Percentiles rank a stretch among this genome's conserved stretches.
Conservation (phyloP, 2,113 vertebrate species). For the Carlito syrichta region DNA sequence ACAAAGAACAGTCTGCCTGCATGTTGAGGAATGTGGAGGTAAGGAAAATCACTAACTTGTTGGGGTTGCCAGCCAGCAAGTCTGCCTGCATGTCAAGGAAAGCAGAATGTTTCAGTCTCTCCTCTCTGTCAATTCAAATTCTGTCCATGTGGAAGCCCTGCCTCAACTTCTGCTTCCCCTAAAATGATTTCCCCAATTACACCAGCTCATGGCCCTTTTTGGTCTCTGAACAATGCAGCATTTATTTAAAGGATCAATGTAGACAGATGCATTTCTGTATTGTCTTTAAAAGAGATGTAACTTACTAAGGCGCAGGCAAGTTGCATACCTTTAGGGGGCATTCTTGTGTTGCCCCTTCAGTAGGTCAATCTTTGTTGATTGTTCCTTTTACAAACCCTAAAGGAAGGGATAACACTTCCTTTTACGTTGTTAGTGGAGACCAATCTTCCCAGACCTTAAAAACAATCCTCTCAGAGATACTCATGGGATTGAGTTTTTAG, state of each 20-base stretch:
- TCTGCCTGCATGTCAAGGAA: neutral
- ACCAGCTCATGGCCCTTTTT: neutral
- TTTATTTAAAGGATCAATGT: neutral
- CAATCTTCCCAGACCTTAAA: neutral
- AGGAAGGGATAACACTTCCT: neutral
- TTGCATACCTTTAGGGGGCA: accelerated
- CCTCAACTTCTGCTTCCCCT: neutral
- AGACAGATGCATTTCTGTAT: neutral
- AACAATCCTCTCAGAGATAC: neutral
- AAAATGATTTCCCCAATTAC: neutral
- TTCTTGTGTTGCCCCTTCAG: accelerated
- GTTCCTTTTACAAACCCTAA: neutral
- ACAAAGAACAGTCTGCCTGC: neutral
- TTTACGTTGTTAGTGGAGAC: neutral
- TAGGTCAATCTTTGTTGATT: neutral
- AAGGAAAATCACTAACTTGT: neutral
- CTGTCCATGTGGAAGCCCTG: accelerated
- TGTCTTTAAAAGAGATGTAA: neutral
- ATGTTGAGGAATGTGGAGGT: neutral
- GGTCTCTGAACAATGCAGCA: neutral
- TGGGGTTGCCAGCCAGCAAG: accelerated
- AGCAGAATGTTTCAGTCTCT: neutral
- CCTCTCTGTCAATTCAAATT: neutral
- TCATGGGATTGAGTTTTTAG: neutral
- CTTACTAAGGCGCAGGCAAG: no score